Evolutionary conservation across 2,888 invertebrate genomes (phyloP).

Genomic region (Drosophila kambysellisi): DNA sequence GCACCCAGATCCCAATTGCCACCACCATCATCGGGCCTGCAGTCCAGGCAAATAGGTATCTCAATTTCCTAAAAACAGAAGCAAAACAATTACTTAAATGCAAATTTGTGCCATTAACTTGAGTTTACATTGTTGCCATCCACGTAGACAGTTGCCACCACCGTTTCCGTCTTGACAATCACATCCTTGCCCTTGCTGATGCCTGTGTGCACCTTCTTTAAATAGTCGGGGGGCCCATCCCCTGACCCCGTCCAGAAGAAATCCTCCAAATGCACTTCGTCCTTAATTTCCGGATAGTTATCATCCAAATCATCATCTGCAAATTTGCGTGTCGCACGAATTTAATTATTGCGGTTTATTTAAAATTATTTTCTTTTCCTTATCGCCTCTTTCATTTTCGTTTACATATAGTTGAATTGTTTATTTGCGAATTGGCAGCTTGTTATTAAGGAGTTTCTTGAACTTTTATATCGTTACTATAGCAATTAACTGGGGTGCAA

Average conservation of each 20-base stretch:
- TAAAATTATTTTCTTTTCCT: background rate
- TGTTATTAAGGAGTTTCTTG: conserved; percentile 67
- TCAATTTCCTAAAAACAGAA: conserved; percentile 78
- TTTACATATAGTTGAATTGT: conserved; percentile 8
- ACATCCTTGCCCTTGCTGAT: conserved; percentile 86
- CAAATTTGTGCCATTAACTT: fast-evolving
- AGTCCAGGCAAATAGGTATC: conserved; percentile 84
- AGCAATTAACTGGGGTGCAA: conserved; percentile 60
- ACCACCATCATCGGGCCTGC: conserved; percentile 80
- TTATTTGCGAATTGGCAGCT: conserved; percentile 41
- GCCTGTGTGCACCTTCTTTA: conserved; percentile 85
- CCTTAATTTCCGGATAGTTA: conserved; percentile 82
- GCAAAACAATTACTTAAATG: background rate
- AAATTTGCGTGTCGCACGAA: conserved; percentile 37
- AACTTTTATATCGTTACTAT: conserved; percentile 73
- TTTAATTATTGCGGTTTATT: conserved; percentile 16
- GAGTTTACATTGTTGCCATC: conserved; percentile 85
- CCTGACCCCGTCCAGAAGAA: conserved; percentile 96
- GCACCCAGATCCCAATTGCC: conserved; percentile 77
- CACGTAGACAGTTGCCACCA: conserved; percentile 90
- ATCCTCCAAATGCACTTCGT: conserved; percentile 88
- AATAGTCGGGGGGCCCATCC: conserved; percentile 89
- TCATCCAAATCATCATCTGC: conserved; percentile 80
- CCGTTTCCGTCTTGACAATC: conserved; percentile 89
- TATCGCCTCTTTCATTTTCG: background rate